phyloP scores from a whole-genome alignment of 2,888 invertebrate species.

The Prosopocoilus inquinatus region DNA sequence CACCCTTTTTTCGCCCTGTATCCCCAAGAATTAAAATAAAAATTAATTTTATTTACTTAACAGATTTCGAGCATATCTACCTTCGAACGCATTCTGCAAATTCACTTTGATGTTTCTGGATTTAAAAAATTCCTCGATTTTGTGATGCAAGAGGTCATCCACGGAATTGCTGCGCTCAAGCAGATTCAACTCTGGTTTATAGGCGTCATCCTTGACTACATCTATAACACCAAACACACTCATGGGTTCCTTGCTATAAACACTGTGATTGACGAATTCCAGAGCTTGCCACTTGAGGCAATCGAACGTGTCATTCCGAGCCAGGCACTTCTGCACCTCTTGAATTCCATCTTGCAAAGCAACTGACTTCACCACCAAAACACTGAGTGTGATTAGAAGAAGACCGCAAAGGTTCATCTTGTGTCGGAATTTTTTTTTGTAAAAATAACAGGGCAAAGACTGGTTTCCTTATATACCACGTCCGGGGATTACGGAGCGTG shows the following conservation, averaged over 20 bases:
- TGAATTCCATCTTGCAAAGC: constrained; percentile 4
- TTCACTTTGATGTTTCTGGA: constrained; percentile 50
- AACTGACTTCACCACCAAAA: neutral
- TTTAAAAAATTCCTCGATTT: constrained; percentile 48
- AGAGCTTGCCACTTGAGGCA: constrained; percentile 52
- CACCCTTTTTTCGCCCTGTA: constrained; percentile 55
- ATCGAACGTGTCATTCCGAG: constrained; percentile 38
- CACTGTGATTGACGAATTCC: constrained; percentile 48
- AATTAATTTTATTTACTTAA: constrained; percentile 1
- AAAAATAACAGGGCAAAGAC: neutral
- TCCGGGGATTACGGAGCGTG: constrained; percentile 30
- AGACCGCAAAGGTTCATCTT: neutral
- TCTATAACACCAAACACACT: constrained; percentile 40
- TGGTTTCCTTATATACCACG: constrained; percentile 20
- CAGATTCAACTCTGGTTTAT: constrained; percentile 49
- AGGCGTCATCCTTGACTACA: constrained; percentile 46
- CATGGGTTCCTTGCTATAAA: constrained; percentile 45
- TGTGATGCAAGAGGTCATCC: constrained; percentile 45
- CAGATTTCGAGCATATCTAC: constrained; percentile 31
- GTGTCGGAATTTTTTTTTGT: neutral
- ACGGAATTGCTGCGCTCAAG: constrained; percentile 55
- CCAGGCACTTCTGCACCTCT: constrained; percentile 42
- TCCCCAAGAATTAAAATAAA: neutral
- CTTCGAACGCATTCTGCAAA: constrained; percentile 42
- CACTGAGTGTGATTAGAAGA: neutral